These are phyloP conservation scores for Chloroclystis v-ata DNA, from an alignment of 2,888 invertebrate species.

Conservation along the genomic window DNA sequence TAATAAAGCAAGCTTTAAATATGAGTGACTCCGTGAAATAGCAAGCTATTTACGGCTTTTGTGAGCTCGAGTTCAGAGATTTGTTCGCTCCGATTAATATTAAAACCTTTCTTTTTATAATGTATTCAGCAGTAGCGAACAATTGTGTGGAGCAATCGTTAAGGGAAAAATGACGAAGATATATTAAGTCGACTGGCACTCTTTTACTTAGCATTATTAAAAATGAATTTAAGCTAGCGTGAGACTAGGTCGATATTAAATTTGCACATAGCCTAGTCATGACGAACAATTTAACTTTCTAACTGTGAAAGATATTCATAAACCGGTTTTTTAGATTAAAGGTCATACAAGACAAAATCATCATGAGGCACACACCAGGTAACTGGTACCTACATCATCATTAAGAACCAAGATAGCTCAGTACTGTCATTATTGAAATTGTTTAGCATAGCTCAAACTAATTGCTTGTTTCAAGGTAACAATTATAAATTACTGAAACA, in stretches of 20 bases:
- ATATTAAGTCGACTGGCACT: neutral
- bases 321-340: too few relatives aligned
- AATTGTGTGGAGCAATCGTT: conserved; percentile 5
- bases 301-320: too few relatives aligned
- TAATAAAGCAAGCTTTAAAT: conserved; percentile 36
- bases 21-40: conserved; percentile 29
- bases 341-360: too few relatives aligned
- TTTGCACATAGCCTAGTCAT: too few relatives aligned
- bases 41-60: conserved; percentile 29
- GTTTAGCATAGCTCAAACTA: too few relatives aligned
- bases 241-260: too few relatives aligned
- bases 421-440: too few relatives aligned
- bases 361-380: too few relatives aligned
- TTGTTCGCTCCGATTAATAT: conserved; percentile 28
- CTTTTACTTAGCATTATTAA: neutral
- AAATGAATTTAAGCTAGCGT: too few relatives aligned
- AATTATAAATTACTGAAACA: neutral
- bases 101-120: conserved; percentile 16
- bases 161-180: neutral
- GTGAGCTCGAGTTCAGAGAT: conserved; percentile 28
- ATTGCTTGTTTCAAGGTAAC: neutral
- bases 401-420: too few relatives aligned
- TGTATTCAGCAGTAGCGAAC: conserved; percentile 15
- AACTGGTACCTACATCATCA: too few relatives aligned
- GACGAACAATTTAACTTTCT: too few relatives aligned